phyloP scores from a whole-genome alignment of 2,797 vertebrate species.

The Parotocinclus haroldoi region DNA sequence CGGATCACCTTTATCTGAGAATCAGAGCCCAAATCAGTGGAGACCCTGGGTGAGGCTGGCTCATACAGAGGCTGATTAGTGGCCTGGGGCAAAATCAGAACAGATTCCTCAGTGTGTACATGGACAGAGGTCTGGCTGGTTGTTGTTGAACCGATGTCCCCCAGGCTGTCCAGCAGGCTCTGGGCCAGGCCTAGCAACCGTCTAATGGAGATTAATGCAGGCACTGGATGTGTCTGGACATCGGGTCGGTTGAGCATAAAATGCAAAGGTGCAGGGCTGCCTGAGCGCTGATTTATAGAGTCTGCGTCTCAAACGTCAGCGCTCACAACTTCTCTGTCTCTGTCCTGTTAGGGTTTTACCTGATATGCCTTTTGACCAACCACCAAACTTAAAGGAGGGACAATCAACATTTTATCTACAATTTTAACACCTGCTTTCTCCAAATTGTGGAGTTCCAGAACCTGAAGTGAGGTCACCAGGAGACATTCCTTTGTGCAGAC shows the following conservation, averaged over 20 bases:
- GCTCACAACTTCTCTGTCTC: constrained; percentile 51
- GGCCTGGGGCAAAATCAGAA: constrained; percentile 22
- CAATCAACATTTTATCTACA: too few relatives aligned
- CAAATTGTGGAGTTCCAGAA: too few relatives aligned
- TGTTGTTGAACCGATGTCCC: constrained; percentile 42
- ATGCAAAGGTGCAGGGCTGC: constrained; percentile 68
- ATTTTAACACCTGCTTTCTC: too few relatives aligned
- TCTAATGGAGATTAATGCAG: constrained; percentile 55
- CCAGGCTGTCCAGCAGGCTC: constrained; percentile 43
- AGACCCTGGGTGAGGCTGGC: constrained; percentile 22
- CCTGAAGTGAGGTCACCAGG: too few relatives aligned
- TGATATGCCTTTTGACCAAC: constrained; percentile 37
- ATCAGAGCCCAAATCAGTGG: constrained; percentile 4
- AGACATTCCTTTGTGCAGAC: too few relatives aligned
- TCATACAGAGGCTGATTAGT: constrained; percentile 31
- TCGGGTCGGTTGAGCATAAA: constrained; percentile 68
- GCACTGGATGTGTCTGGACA: constrained; percentile 48
- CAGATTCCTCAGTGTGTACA: constrained; percentile 24
- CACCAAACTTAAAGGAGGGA: neutral
- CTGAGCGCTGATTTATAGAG: constrained; percentile 71
- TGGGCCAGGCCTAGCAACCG: constrained; percentile 41
- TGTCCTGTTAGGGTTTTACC: constrained; percentile 43
- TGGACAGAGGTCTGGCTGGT: constrained; percentile 39
- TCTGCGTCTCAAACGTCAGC: constrained; percentile 53
- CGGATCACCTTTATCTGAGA: constrained; percentile 15